Evolutionary conservation across 2,888 invertebrate species (phyloP).

Genomic region (Cistogaster globosa): DNA sequence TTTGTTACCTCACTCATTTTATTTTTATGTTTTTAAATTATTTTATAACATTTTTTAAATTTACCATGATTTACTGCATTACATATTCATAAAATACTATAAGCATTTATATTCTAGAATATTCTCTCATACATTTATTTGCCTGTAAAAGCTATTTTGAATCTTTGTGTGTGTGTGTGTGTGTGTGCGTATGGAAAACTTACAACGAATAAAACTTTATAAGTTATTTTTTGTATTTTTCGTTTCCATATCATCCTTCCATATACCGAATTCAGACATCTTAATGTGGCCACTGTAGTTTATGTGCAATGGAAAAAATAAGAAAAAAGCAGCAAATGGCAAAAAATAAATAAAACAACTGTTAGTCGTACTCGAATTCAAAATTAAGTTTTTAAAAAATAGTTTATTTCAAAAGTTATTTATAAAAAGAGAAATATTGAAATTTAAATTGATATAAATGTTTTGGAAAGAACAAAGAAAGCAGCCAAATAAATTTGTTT

Average conservation of each 20-base stretch:
- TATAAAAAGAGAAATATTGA: conserved; percentile 17
- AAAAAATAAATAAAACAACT: conserved; percentile 16
- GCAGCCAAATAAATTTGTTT: background rate
- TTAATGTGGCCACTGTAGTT: conserved; percentile 67
- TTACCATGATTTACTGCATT: conserved; percentile 60
- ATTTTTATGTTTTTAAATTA: conserved; percentile 12
- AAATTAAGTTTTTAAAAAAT: conserved; percentile 60
- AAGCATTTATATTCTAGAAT: conserved; percentile 44
- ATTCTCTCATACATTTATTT: conserved; percentile 11
- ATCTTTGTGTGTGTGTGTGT: background rate
- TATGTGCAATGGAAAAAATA: conserved; percentile 46
- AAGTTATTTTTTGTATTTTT: background rate
- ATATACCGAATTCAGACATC: conserved; percentile 59
- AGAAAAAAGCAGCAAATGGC: background rate
- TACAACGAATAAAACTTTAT: conserved; percentile 38
- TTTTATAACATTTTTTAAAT: conserved; percentile 4
- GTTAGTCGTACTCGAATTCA: conserved; percentile 34
- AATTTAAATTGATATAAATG: conserved; percentile 49
- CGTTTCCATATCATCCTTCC: conserved; percentile 32
- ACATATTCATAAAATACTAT: conserved; percentile 64
- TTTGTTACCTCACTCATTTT: background rate
- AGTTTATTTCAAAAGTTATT: conserved; percentile 57
- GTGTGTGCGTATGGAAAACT: background rate
- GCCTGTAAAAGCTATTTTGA: background rate
- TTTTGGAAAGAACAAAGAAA: background rate